Evolutionary conservation across 2,888 invertebrate genomes (phyloP).

Genomic region (Drosophila leonis): DNA sequence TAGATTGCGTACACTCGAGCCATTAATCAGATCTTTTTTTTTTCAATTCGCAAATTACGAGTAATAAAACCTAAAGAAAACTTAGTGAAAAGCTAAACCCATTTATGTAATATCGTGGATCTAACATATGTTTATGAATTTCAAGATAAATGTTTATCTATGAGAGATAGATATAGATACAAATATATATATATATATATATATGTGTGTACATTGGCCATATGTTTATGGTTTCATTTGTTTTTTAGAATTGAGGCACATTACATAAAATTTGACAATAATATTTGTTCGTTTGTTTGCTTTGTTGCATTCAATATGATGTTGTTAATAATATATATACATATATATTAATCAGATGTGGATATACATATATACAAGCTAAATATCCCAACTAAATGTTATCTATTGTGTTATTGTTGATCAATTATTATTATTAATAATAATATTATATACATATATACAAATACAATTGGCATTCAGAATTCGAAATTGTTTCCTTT

Average conservation of each 20-base stretch:
- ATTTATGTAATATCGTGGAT: constrained; percentile 6
- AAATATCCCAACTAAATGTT: constrained; percentile 36
- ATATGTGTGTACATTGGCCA: not conserved
- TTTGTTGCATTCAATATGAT: constrained; percentile 38
- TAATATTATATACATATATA: constrained; percentile 13
- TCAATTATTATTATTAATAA: constrained; percentile 29
- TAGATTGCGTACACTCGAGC: constrained; percentile 83
- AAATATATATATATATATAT: not conserved
- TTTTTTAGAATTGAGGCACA: constrained; percentile 11
- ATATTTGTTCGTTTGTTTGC: constrained; percentile 42
- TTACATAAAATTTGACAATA: constrained; percentile 52
- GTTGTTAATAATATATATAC: constrained; percentile 34
- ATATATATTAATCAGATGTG: constrained; percentile 6
- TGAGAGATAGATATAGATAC: not conserved
- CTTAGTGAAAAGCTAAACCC: not conserved
- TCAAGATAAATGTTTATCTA: not conserved
- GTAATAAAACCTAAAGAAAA: constrained; percentile 4
- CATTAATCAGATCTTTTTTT: not conserved
- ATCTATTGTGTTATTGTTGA: constrained; percentile 44
- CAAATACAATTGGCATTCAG: constrained; percentile 36
- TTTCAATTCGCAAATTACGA: not conserved
- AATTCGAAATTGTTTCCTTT: constrained; percentile 9
- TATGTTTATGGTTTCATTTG: constrained; percentile 1
- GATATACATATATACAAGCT: constrained; percentile 8
- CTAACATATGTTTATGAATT: not conserved